Evolutionary conservation across 2,888 invertebrate genomes (phyloP).

Genomic region (Fragum whitleyi): DNA sequence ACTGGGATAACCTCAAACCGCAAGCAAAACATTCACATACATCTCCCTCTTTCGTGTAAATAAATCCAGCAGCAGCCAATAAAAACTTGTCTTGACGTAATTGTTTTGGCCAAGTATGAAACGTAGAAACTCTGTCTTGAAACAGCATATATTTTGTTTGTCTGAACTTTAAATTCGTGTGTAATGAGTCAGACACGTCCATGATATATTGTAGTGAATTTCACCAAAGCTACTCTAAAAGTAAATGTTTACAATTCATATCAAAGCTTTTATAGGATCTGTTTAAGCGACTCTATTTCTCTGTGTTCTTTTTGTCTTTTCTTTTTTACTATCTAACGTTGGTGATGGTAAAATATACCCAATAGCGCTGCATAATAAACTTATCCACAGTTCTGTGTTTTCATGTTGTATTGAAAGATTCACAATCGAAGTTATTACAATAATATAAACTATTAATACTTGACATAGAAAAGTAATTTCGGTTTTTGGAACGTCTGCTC

Average conservation of each 20-base stretch:
- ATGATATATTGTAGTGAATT: background rate
- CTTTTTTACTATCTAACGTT: background rate
- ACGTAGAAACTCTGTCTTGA: slow-evolving; percentile 5
- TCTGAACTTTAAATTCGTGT: background rate
- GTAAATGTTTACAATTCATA: too few species aligned
- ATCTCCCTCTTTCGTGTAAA: slow-evolving; percentile 14
- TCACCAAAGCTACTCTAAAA: background rate
- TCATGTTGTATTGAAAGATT: slow-evolving; percentile 44
- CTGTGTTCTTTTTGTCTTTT: background rate
- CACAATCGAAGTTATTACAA: slow-evolving; percentile 46
- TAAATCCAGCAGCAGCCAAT: slow-evolving; percentile 5
- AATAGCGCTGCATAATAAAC: slow-evolving; percentile 38
- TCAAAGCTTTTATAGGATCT: too few species aligned
- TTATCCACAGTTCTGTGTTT: slow-evolving; percentile 33
- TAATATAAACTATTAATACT: slow-evolving; percentile 39
- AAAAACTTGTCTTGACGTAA: slow-evolving; percentile 1
- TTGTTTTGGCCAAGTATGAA: slow-evolving; percentile 22
- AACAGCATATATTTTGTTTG: background rate
- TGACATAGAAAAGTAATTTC: slow-evolving; percentile 56
- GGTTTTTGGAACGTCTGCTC: slow-evolving; percentile 35
- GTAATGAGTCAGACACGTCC: background rate
- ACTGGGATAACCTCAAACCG: slow-evolving; percentile 12
- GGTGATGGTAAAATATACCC: slow-evolving; percentile 31
- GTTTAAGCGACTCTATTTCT: background rate
- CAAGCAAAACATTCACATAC: slow-evolving; percentile 24